Evolutionary conservation across 1,140 invertebrate genomes (phyloP), one percentile per base, ranked within the genome.

Genomic region (Calliphora vicina): DNA sequence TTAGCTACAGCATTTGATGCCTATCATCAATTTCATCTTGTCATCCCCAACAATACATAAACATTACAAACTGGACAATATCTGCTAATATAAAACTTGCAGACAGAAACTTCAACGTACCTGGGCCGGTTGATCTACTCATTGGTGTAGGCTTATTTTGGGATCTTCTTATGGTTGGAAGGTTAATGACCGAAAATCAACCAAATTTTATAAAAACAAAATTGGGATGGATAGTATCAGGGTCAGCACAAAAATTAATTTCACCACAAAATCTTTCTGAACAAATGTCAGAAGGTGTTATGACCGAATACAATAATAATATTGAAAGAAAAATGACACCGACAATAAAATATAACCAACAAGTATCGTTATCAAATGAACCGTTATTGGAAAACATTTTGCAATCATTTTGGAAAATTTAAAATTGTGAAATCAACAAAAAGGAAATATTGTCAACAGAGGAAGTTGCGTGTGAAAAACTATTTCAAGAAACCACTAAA

Each of bases 201-300:
- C 20, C 23, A 81, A 81, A 81, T 20, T n/a, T n/a, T n/a, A n/a
- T n/a, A n/a, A n/a, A n/a, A n/a, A n/a, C 80, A 27, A 57, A 61
- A 26, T 20, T 81, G 5, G 80, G 80, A 3, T 81, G 45, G 43
- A 57, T 81, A 12, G 80, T 81, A 27, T 50, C 80, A 17, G 80
- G 80, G 6, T 23, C 35, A 23, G n/a, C 23, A 10, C 42, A 13
- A 80, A 45, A 26, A 17, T 80, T n/a, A 20, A 23, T 29, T 43
- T 23, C 76, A 20, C 45, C 45, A 29, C n/a, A 45, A n/a, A 35
- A 17, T 13, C 27, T 35, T 1, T 12, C 12, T 8, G n/a, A 6
- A 8, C 17, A 35, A 17, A 35, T n/a, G n/a, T n/a, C n/a, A n/a
- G 6, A 1, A n/a, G 20, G n/a, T 35, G 25, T 76, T 17, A 10